Conservation (phyloP, 2,797 vertebrate species). For the Morus bassanus region DNA sequence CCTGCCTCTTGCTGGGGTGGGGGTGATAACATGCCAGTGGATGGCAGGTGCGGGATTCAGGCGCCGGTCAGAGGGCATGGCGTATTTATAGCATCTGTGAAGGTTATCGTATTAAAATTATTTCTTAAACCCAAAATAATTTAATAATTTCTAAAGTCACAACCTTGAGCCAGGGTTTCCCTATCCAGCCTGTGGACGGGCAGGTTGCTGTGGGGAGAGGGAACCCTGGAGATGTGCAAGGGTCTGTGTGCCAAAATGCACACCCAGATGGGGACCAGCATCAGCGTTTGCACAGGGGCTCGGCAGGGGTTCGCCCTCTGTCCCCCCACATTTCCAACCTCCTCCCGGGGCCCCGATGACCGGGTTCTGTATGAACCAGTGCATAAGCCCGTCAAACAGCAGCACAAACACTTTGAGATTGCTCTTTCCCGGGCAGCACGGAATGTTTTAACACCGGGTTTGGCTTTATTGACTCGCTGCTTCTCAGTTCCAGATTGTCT, state of each 20-base stretch:
- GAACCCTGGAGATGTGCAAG: not conserved
- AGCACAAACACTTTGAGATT: not conserved
- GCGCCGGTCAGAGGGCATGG: rapidly evolving
- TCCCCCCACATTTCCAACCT: not conserved
- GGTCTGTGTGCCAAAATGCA: not conserved
- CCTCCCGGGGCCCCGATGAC: rapidly evolving
- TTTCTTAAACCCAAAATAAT: not conserved
- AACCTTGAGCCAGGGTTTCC: not conserved
- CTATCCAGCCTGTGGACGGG: not conserved
- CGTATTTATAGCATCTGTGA: rapidly evolving
- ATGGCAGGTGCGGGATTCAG: not conserved
- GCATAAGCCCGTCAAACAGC: not conserved
- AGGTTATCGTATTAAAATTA: not conserved
- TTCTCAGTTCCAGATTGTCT: not conserved
- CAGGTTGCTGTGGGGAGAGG: rapidly evolving
- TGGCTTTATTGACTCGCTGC: not conserved
- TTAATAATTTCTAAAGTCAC: not conserved
- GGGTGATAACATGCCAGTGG: not conserved
- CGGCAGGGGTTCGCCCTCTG: rapidly evolving
- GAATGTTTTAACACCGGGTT: not conserved
- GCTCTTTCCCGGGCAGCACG: not conserved
- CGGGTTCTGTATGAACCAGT: not conserved
- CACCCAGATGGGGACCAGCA: rapidly evolving
- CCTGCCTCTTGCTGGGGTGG: not conserved
- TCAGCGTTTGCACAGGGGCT: rapidly evolving